Evolutionary conservation across 2,797 vertebrate genomes (phyloP).

Genomic region (Hypotaenidia philippensis): DNA sequence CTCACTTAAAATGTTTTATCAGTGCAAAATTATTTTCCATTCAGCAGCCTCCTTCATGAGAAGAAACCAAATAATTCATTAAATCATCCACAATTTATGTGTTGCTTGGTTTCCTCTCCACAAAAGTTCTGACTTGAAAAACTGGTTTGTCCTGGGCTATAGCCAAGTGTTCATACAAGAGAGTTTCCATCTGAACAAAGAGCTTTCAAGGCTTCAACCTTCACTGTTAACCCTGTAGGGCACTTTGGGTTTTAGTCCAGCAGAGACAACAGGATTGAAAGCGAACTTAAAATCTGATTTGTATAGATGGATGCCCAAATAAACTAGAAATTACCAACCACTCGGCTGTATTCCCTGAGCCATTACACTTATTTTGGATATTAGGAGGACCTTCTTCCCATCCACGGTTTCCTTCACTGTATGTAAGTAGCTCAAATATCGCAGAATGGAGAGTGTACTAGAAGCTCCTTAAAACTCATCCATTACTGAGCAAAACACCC

Average conservation of each 20-base stretch:
- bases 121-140: conserved; percentile 58
- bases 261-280: neutral
- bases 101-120: conserved; percentile 21
- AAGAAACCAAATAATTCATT: conserved; percentile 16
- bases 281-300: neutral
- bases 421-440: neutral
- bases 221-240: conserved; percentile 40
- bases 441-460: neutral
- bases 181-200: conserved; percentile 31
- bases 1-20: neutral
- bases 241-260: neutral
- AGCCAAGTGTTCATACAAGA: conserved; percentile 39
- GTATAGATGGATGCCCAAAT: neutral
- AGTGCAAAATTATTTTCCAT: neutral
- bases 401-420: neutral
- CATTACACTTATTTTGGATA: neutral
- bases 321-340: neutral
- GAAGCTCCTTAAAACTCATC: neutral
- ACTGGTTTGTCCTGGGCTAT: conserved; percentile 55
- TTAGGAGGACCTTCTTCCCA: neutral
- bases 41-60: neutral
- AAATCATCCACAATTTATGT: neutral
- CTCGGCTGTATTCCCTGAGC: neutral
- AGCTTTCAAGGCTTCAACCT: conserved; percentile 31
- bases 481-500: neutral